Conservation (phyloP, 2,888 invertebrate species). For the Palloptera scutellata region DNA sequence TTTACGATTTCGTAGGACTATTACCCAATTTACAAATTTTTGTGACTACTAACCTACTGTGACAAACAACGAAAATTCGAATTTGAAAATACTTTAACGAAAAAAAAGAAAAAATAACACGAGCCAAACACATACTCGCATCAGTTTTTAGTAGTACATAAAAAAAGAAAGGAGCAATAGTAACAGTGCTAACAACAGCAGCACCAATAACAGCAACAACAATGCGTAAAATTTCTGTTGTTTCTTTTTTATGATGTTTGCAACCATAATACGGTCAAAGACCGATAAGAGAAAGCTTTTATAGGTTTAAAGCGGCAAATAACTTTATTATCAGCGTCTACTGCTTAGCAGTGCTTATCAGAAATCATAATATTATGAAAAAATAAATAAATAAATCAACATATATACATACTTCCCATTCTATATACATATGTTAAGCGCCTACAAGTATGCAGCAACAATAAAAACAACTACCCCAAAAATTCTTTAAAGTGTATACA, state of each 20-base stretch:
- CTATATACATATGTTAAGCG: too few relatives aligned
- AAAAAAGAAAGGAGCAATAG: neutral
- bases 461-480: too few relatives aligned
- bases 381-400: neutral
- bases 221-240: neutral
- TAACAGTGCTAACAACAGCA: slow-evolving; percentile 8
- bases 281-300: slow-evolving; percentile 29
- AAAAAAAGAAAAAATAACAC: neutral
- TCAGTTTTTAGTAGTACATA: neutral
- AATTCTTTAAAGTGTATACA: too few relatives aligned
- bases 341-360: slow-evolving; percentile 2
- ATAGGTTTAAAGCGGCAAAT: slow-evolving; percentile 24
- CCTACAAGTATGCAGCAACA: too few relatives aligned
- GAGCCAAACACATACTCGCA: neutral
- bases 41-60: too few relatives aligned
- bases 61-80: neutral
- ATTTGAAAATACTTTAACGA: neutral
- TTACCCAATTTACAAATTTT: too few relatives aligned
- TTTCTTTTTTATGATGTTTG: too few relatives aligned
- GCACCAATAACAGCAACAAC: neutral
- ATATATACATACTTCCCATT: neutral
- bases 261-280: slow-evolving; percentile 15
- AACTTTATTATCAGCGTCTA: slow-evolving; percentile 28
- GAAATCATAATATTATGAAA: slow-evolving; percentile 2
- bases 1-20: too few relatives aligned